These are phyloP conservation scores for Argyrosomus japonicus DNA, from an alignment of 2,113 vertebrate genomes.

Conservation along the genomic window DNA sequence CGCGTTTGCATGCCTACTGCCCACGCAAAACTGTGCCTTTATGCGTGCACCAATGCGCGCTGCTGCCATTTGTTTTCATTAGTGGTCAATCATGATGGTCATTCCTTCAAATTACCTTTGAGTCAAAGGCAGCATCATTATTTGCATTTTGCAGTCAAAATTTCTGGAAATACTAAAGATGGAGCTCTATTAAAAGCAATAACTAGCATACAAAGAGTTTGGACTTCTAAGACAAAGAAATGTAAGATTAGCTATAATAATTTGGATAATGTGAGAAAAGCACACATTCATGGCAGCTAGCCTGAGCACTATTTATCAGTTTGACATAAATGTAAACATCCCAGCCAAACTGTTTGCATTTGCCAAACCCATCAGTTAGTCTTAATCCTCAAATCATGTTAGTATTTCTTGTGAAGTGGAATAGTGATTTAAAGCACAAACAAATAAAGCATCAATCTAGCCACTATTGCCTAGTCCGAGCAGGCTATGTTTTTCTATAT, in stretches of 20 bases:
- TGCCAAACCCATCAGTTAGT: background rate
- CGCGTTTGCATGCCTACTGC: background rate
- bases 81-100: constrained; percentile 27
- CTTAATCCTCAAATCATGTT: background rate
- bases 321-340: background rate
- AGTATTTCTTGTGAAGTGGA: background rate
- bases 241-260: too few species aligned
- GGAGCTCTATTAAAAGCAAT: background rate
- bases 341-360: background rate
- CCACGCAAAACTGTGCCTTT: background rate
- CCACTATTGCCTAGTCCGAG: background rate
- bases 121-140: constrained; percentile 23
- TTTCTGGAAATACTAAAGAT: background rate
- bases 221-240: background rate
- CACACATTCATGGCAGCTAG: background rate
- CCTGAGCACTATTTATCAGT: background rate
- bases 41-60: constrained; percentile 12
- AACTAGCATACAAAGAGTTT: background rate
- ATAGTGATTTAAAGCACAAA: background rate
- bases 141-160: constrained; percentile 7
- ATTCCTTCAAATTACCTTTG: constrained; percentile 33
- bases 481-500: background rate
- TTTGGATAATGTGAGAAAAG: too few species aligned
- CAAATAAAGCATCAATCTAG: background rate
- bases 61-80: constrained; percentile 58